Evolutionary conservation across 2,888 invertebrate species (phyloP), one percentile per base, ranked within the genome.

Genomic region (Drosophila tanythrix): DNA sequence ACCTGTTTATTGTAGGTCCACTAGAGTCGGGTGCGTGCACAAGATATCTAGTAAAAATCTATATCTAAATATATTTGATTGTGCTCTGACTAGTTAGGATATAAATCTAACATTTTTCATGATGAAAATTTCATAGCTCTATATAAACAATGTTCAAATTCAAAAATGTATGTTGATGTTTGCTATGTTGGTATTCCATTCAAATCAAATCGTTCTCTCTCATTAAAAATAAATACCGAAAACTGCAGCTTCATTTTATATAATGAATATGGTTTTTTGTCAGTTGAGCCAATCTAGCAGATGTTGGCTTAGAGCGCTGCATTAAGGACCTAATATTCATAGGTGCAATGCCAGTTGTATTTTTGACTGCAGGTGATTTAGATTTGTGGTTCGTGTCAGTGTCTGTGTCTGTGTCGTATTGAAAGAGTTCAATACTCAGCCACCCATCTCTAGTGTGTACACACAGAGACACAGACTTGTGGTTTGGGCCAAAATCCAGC

Each of bases 381-480:
- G 15, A 15, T 46, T 15, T 46, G 15, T 15, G 25, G 8, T 1
- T 25, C 50, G 18, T 18, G 50, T 27, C 15, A 15, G 13, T 48
- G 13, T 48, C 15, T 27, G 27, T 2, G 27, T 18, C 18, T 27
- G 25, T 4, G 15, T 48, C 27, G 18, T 27, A 18, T 25, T 18
- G 18, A 18, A 18, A 2, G 7, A 27, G 46, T 18, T 27, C 27
- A 27, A 27, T 50, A 27, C 5, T 25, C 27, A 27, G 5, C 27
- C 50, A 27, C 18, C 10, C 27, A 50, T 27, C 50, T 50, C 50
- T 50, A 27, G 58, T 68, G 43, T 43, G 35, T 59, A 57, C 52
- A 65, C 38, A 62, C 4, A 64, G 46, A 57, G 65, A 57, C 86
- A 83, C 70, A 78, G 86, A 81, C 75, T 88, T 86, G 83, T 61